Percentiles rank a stretch among this genome's conserved stretches.
Conservation (phyloP, 2,797 vertebrate genomes). For the Limnodromus scolopaceus region DNA sequence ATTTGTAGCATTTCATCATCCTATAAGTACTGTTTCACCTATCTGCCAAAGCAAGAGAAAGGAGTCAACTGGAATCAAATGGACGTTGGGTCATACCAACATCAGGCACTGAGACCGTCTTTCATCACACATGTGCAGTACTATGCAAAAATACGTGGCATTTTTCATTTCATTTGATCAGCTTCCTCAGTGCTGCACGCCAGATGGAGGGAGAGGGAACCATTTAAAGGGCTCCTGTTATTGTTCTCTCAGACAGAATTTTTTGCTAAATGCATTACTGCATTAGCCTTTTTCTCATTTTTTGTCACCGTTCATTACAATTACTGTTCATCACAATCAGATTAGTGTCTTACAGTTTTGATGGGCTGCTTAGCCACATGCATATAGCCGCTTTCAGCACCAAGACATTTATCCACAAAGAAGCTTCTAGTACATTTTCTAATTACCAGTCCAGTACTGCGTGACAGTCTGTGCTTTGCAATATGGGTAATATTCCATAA, state of each 20-base stretch:
- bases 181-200: background rate
- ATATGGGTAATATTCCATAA: background rate
- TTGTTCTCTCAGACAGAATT: background rate
- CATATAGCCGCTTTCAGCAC: background rate
- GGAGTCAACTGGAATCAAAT: background rate
- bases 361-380: background rate
- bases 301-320: background rate
- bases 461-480: background rate
- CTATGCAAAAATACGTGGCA: background rate
- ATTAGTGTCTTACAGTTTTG: background rate
- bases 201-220: background rate
- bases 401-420: background rate
- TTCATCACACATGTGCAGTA: background rate
- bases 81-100: background rate
- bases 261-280: background rate
- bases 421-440: background rate
- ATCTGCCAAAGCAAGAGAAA: background rate
- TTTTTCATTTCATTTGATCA: background rate
- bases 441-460: fast-evolving
- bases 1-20: background rate
- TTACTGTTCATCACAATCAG: background rate
- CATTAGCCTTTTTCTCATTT: background rate
- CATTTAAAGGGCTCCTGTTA: background rate
- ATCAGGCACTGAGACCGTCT: background rate
- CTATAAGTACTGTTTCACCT: background rate